Evolutionary conservation across 2,888 invertebrate species (phyloP).

Genomic region (Venustoraphidia nigricollis): DNA sequence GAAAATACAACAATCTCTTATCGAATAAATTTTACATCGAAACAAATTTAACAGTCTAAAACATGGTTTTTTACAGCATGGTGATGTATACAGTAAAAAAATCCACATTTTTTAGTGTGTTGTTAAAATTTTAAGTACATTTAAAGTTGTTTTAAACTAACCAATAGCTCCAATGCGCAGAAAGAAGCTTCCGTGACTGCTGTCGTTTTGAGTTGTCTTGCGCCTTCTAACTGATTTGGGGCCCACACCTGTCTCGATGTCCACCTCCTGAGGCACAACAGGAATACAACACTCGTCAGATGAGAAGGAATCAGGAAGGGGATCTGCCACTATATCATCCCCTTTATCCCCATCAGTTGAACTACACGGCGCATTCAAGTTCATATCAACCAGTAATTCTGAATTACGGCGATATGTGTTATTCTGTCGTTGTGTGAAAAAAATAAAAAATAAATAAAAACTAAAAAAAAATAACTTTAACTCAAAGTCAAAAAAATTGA

Average conservation of each 20-base stretch:
- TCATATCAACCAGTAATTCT: slow-evolving; percentile 30
- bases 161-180: slow-evolving; percentile 85
- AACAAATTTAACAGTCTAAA: neutral
- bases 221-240: slow-evolving; percentile 56
- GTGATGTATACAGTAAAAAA: neutral
- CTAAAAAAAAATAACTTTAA: slow-evolving; percentile 10
- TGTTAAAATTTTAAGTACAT: too few species aligned
- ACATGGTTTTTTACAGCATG: neutral
- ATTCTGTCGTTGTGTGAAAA: slow-evolving; percentile 21
- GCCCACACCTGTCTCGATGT: slow-evolving; percentile 48
- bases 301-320: too few species aligned
- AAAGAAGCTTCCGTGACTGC: slow-evolving; percentile 86
- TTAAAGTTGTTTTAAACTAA: slow-evolving; percentile 26
- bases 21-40: neutral
- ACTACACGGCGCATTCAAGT: slow-evolving; percentile 17
- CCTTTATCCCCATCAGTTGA: slow-evolving; percentile 11
- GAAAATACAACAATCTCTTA: too few species aligned
- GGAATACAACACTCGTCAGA: neutral
- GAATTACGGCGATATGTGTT: slow-evolving; percentile 32
- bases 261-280: slow-evolving; percentile 37
- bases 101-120: neutral
- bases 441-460: slow-evolving; percentile 14
- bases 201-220: slow-evolving; percentile 81
- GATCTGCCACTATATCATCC: too few species aligned
- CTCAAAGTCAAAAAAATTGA: slow-evolving; percentile 7